Conservation (phyloP, 2,888 invertebrate species). For the Hecatera dysodea region DNA sequence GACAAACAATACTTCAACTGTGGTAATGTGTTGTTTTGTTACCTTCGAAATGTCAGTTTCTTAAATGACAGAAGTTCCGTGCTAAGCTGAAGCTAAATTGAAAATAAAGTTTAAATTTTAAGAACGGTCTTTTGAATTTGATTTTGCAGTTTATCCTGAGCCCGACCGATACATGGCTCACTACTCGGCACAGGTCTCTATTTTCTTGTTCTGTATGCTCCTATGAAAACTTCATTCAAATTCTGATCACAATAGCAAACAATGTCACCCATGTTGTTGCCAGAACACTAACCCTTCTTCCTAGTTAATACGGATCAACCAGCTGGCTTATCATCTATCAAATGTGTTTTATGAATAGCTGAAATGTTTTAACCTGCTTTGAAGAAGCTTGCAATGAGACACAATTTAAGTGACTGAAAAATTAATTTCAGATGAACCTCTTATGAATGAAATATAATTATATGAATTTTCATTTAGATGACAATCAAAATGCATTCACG, state of each 20-base stretch:
- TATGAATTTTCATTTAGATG: constrained; percentile 5
- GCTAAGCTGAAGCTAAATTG: constrained; percentile 9
- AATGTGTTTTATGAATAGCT: not conserved
- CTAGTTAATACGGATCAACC: not conserved
- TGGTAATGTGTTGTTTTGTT: constrained; percentile 65
- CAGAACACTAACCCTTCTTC: too few species aligned
- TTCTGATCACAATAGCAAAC: too few species aligned
- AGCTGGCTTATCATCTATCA: not conserved
- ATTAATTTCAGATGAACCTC: not conserved
- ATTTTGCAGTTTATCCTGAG: not conserved
- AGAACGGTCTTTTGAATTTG: not conserved
- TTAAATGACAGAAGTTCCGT: not conserved
- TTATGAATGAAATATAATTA: not conserved
- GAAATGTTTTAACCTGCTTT: not conserved
- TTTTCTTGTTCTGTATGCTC: too few species aligned
- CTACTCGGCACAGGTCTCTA: too few species aligned
- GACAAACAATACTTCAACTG: constrained; percentile 85
- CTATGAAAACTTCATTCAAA: too few species aligned
- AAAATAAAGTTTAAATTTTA: not conserved
- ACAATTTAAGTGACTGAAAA: not conserved
- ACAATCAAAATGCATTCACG: constrained; percentile 46
- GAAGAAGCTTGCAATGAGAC: not conserved
- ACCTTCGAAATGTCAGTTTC: constrained; percentile 47
- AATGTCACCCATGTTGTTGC: too few species aligned
- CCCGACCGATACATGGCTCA: too few species aligned